phyloP scores from a whole-genome alignment of 2,888 invertebrate species.

The Yponomeuta evonymella region DNA sequence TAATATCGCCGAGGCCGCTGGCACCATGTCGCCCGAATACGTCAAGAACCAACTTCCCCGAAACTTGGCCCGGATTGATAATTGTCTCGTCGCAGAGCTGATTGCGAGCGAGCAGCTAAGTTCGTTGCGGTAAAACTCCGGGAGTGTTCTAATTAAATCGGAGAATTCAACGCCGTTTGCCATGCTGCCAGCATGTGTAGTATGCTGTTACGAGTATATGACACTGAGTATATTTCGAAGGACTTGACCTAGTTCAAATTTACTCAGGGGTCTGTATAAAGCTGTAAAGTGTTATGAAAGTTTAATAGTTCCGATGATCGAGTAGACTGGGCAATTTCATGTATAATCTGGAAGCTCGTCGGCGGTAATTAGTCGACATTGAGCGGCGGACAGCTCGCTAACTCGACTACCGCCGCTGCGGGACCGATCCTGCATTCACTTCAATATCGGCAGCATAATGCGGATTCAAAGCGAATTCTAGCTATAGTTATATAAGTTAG shows the following conservation, averaged over 20 bases:
- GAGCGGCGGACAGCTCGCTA: neutral
- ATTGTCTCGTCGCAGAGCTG: conserved; percentile 7
- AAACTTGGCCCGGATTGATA: conserved; percentile 12
- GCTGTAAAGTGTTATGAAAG: neutral
- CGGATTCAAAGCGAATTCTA: too few species aligned
- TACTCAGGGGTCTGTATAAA: neutral
- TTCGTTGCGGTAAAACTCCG: conserved; percentile 13
- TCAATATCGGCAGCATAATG: neutral
- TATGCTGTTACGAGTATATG: neutral
- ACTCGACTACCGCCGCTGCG: neutral
- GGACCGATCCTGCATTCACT: neutral
- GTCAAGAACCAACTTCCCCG: neutral
- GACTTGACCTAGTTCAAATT: neutral
- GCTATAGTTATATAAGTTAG: too few species aligned
- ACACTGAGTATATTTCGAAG: neutral
- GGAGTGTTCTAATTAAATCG: conserved; percentile 6
- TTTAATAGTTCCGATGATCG: conserved; percentile 1
- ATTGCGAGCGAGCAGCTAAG: conserved; percentile 12
- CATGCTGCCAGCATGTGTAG: neutral
- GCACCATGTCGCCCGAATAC: neutral
- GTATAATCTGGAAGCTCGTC: neutral
- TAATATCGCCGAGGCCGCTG: neutral
- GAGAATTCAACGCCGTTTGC: neutral
- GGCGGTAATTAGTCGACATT: conserved; percentile 13
- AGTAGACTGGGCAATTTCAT: neutral